Evolutionary conservation across 2,113 vertebrate genomes (phyloP).

Genomic region (Podilymbus podiceps): DNA sequence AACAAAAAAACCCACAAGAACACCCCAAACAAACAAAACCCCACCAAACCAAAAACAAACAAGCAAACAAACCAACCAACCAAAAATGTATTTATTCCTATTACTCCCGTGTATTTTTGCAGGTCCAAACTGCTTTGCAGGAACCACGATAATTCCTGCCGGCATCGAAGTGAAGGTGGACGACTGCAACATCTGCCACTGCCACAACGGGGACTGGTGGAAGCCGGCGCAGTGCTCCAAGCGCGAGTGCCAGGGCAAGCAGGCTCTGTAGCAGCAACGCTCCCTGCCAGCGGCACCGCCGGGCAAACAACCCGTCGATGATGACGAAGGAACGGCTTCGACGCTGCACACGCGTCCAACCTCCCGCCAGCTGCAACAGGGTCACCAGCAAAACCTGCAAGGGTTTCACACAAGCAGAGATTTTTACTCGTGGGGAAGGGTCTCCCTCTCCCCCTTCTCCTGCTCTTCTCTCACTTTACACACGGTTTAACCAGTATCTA

Average conservation of each 20-base stretch:
- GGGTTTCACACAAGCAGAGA: conserved; percentile 56
- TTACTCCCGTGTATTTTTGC: conserved; percentile 28
- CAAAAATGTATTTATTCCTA: not conserved
- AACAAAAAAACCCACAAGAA: too few relatives aligned
- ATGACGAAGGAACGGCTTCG: conserved; percentile 30
- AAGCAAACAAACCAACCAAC: not conserved
- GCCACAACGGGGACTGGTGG: conserved; percentile 99
- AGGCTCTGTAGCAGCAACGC: conserved; percentile 79
- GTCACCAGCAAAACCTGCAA: conserved; percentile 70
- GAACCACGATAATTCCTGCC: conserved; percentile 97
- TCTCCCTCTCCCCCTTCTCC: not conserved
- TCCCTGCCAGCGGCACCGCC: not conserved
- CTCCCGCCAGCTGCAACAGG: conserved; percentile 61
- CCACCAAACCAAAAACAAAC: too few relatives aligned
- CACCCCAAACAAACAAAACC: too few relatives aligned
- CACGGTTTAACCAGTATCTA: not conserved
- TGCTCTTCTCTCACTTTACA: conserved; percentile 13
- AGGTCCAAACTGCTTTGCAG: conserved; percentile 99
- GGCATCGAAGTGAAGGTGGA: conserved; percentile 99
- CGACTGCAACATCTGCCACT: conserved; percentile 99
- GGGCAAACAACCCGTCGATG: not conserved
- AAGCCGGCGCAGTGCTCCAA: conserved; percentile 97
- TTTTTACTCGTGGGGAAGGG: not conserved
- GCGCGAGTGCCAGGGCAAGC: conserved; percentile 96
- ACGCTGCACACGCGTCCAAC: not conserved